Evolutionary conservation across 2,113 vertebrate species (phyloP).

Genomic region (Psilopsiagon aymara): DNA sequence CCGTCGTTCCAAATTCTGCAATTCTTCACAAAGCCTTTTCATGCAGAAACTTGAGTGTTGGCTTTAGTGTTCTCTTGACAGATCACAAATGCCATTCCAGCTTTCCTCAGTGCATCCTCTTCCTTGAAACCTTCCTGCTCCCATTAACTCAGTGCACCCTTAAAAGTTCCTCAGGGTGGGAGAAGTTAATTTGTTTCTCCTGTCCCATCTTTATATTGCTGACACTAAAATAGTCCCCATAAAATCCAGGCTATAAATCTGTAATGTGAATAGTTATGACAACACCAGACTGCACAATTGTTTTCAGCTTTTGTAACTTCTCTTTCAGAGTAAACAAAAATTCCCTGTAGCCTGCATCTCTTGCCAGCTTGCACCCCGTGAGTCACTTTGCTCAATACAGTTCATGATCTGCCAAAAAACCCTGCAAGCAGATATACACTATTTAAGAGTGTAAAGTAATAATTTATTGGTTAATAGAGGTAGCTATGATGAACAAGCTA

Average conservation of each 20-base stretch:
- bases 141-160: background rate
- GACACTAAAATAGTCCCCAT: background rate
- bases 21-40: background rate
- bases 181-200: background rate
- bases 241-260: background rate
- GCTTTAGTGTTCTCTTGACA: background rate
- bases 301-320: background rate
- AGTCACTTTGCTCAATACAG: background rate
- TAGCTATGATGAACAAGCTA: background rate
- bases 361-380: background rate
- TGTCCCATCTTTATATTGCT: background rate
- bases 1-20: background rate
- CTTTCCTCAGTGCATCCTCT: background rate
- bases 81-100: background rate
- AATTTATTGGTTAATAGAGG: background rate
- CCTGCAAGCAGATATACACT: background rate
- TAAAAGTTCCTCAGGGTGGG: background rate
- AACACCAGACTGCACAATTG: background rate
- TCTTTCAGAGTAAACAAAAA: background rate
- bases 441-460: background rate
- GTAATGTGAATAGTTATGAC: background rate
- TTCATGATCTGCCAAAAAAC: background rate
- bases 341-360: background rate
- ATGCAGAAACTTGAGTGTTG: background rate
- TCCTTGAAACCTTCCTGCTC: background rate